phyloP scores from a whole-genome alignment of 2,797 vertebrate species.

The Oophaga sylvatica region DNA sequence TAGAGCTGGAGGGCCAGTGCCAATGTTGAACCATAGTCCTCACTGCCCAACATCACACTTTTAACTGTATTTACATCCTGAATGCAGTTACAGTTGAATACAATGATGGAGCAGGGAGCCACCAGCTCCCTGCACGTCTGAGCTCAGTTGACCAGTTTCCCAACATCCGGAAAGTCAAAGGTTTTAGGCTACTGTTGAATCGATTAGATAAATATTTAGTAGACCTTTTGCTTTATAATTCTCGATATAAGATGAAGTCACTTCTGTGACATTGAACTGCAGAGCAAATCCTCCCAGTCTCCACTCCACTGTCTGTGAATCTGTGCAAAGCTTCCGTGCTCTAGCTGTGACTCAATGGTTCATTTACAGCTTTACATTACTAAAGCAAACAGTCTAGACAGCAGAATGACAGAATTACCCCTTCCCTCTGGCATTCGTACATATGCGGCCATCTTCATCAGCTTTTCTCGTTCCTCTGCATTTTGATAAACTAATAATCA shows the following conservation, averaged over 20 bases:
- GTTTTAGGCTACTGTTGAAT: too few species aligned
- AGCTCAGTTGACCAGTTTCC: too few species aligned
- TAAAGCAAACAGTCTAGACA: constrained; percentile 82
- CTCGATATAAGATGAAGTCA: constrained; percentile 62
- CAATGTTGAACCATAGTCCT: too few species aligned
- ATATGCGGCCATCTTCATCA: constrained; percentile 73
- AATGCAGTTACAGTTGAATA: too few species aligned
- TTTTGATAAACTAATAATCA: constrained; percentile 73
- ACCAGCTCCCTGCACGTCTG: too few species aligned
- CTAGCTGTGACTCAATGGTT: constrained; percentile 70
- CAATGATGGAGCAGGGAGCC: too few species aligned
- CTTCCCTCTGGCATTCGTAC: constrained; percentile 72
- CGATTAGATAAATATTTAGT: too few species aligned
- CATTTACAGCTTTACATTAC: constrained; percentile 74
- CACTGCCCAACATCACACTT: too few species aligned
- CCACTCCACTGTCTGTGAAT: constrained; percentile 73
- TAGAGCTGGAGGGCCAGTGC: too few species aligned
- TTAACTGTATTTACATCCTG: too few species aligned
- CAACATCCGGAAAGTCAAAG: too few species aligned
- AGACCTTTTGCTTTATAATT: constrained; percentile 51
- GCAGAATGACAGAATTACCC: constrained; percentile 77
- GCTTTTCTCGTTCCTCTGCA: constrained; percentile 70
- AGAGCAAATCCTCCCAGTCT: constrained; percentile 78
- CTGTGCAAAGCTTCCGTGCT: constrained; percentile 73
- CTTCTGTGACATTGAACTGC: constrained; percentile 71